Evolutionary conservation across 2,888 invertebrate species (phyloP), one percentile per base, ranked within the genome.

Genomic region (Alloplasta piceator): DNA sequence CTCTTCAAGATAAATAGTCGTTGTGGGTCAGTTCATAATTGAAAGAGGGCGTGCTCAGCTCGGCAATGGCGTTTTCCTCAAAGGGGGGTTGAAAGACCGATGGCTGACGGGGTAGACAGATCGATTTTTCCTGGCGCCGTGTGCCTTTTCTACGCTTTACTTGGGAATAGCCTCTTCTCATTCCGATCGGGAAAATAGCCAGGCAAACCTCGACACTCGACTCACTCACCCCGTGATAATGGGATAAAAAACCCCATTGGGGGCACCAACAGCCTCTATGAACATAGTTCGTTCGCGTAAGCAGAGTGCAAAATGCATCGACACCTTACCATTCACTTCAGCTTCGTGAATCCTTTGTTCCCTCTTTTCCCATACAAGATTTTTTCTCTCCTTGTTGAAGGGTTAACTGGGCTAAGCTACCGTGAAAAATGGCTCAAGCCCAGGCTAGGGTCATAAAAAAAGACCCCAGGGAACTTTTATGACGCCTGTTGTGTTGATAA

Each of bases 81-180:
- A 41, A 50, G 36, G 66, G 39, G 41, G 66, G 70, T 80, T 66
- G 71, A 61, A 80, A 71, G 75, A 80, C 70, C 80, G 61, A 61
- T 39, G 61, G 71, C 71, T 61, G 46, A 55, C 66, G 67, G 61
- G 52, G 78, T 73, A 82, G 82, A 82, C 82, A 64, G 78, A 82
- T 82, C 82, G 82, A 82, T 82, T 82, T 71, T 78, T 70, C 56
- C 58, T 68, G 82, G 82, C 82, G 82, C 82, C 43, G 67, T 71
- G 64, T 67, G 75, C 70, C 56, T 68, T 80, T 58, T 75, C 68
- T 7, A 66, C 52, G 14, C 60, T 39, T 4, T 39, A 26, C 58
- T 12, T 7, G 56, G n/a, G 12, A 26, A 14, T 43, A 52, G 26
- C 67, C 26, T 39, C 70, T 67, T 48, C 61, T 12, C 50, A 10